phyloP scores from a whole-genome alignment of 1,140 invertebrate genomes.

The Hetaerina americana region DNA sequence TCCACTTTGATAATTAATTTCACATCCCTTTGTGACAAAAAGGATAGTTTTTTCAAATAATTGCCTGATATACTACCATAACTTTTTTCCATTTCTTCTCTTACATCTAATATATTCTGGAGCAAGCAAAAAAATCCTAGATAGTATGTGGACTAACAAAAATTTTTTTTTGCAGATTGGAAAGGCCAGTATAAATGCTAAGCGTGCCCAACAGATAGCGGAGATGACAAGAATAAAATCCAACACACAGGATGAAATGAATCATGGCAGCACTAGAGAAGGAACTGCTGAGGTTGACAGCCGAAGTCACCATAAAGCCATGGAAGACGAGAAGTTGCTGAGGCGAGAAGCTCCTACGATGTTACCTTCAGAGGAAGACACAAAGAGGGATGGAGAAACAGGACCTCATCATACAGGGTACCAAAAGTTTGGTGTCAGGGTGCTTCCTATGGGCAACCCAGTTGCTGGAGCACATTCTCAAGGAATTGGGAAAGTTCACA shows the following conservation, averaged over 20 bases:
- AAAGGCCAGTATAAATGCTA: conserved; percentile 5
- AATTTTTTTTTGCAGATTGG: background rate
- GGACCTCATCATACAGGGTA: background rate
- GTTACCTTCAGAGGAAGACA: background rate
- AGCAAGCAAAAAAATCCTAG: too few species aligned
- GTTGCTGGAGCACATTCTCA: background rate
- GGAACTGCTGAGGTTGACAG: background rate
- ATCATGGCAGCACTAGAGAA: too few species aligned
- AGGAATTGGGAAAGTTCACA: background rate
- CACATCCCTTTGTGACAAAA: too few species aligned
- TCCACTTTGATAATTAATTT: too few species aligned
- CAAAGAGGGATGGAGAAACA: background rate
- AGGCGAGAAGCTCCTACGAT: background rate
- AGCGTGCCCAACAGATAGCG: background rate
- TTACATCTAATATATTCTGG: too few species aligned
- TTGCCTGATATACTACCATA: too few species aligned
- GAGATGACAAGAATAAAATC: background rate
- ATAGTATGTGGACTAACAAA: background rate
- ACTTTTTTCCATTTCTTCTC: too few species aligned
- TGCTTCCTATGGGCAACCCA: conserved; percentile 35
- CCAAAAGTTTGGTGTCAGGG: conserved; percentile 54
- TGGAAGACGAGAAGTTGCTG: background rate
- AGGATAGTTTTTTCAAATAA: too few species aligned
- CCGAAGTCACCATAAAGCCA: background rate
- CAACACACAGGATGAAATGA: background rate